Percentiles rank a stretch among this genome's conserved stretches.
Conservation (phyloP, 2,113 vertebrate genomes). For the Zosterops japonicus region DNA sequence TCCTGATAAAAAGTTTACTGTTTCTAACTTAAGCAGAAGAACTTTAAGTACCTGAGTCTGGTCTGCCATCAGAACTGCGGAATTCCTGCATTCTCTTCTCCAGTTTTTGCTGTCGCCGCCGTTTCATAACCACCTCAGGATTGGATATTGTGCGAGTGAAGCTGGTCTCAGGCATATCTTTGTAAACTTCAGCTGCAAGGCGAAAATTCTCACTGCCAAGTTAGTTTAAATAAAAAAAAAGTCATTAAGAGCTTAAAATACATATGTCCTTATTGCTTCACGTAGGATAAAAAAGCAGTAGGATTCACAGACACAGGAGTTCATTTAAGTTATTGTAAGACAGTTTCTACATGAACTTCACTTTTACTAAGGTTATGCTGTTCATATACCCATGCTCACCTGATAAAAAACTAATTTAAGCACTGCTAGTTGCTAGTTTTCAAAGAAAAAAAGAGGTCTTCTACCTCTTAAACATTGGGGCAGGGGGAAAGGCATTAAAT, state of each 20-base stretch:
- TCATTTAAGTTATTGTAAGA: neutral
- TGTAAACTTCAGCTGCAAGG: constrained; percentile 96
- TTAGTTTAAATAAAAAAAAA: neutral
- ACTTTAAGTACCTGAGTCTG: constrained; percentile 85
- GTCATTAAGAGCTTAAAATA: neutral
- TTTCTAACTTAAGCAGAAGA: neutral
- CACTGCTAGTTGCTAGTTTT: neutral
- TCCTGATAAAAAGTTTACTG: neutral
- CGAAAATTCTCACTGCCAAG: constrained; percentile 87
- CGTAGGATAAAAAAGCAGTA: neutral
- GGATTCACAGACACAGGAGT: neutral
- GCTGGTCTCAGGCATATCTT: constrained; percentile 99
- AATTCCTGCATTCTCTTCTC: constrained; percentile 98
- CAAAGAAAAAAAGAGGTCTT: neutral
- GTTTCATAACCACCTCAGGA: constrained; percentile 98
- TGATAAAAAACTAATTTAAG: neutral
- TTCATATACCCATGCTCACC: neutral
- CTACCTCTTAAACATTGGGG: neutral
- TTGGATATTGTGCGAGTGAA: constrained; percentile 98
- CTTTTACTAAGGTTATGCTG: neutral
- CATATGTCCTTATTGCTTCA: neutral
- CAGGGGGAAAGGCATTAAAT: neutral
- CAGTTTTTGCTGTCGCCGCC: constrained; percentile 92
- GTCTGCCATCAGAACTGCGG: constrained; percentile 91
- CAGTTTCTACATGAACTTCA: neutral